Conservation (phyloP, 2,797 vertebrate genomes). For the Malacoraja senta region DNA sequence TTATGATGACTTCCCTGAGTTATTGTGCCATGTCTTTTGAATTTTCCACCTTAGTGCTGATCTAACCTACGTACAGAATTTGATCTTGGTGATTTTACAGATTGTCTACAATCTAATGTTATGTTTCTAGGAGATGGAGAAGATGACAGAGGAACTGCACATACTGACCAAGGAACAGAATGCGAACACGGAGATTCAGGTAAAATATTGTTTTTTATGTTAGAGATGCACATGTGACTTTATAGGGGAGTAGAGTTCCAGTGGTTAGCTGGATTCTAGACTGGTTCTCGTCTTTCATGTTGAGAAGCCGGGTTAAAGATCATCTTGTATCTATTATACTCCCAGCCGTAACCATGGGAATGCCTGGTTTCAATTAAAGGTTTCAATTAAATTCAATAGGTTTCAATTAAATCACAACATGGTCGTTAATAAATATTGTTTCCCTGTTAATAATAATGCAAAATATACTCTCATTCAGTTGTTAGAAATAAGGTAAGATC, state of each 20-base stretch:
- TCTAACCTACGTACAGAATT: neutral
- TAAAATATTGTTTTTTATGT: neutral
- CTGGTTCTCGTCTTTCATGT: neutral
- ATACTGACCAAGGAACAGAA: constrained; percentile 14
- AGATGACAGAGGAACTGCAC: constrained; percentile 24
- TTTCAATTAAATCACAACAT: no score
- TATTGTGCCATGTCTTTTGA: neutral
- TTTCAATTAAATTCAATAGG: no score
- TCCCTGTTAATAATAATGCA: no score
- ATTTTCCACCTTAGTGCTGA: neutral
- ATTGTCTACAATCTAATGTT: neutral
- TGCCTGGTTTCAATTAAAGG: no score
- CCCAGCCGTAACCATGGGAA: no score
- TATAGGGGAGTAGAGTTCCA: neutral
- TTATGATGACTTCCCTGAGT: neutral
- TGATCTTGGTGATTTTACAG: neutral
- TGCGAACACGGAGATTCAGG: constrained; percentile 17
- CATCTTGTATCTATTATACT: no score
- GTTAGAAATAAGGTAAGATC: no score
- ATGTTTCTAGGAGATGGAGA: constrained; percentile 28
- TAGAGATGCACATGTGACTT: neutral
- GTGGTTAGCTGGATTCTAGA: neutral
- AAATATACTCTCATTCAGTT: no score
- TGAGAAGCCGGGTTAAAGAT: no score
- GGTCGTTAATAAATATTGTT: no score